Base-by-base conservation (phyloP, 1,140 invertebrate genomes). In the Pogonomyrmex californicus region DNA sequence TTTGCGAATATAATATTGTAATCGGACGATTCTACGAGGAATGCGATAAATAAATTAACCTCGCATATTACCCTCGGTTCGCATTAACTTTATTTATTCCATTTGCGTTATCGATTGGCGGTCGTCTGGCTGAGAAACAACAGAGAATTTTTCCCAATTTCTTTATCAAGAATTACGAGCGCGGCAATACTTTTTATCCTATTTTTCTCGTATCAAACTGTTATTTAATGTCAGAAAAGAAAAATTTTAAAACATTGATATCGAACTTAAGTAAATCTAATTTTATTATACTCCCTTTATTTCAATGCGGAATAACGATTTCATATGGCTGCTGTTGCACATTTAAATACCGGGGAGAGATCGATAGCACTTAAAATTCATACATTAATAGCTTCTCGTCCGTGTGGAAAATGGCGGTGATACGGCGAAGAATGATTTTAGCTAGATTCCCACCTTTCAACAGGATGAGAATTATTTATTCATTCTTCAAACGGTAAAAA, bases 381-480 rank as follows among this genome's bases (percentile, higher is more conserved):
- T n/a, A 56, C 1, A 30, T 30, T 12, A 17, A 68, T 68, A 56
- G 2, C 17, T 33, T 36, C 4, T 6, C 9, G 2, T 10, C 0
- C 33, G 5, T 7, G 1, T 49, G 17, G 10, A 77, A 62, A 62
- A 49, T 0, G 4, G 51, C 41, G 6, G 41, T 4, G 2, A 62
- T 23, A 17, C 12, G 17, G 10, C 9, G 12, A 58, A 41, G 17
- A 44, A 81, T 30, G 33, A 65, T 68, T 81, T 12, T 12, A 66
- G 9, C n/a, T 44, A n/a, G n/a, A 70, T 68, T 49, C 12, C 23
- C 54, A 41, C 30, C 14, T 81, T n/a, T 56, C 38, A 44, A 63
- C 1, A 51, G 36, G 30, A 23, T 4, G 41, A 79, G 77, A 70
- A 23, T 81, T 41, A 68, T 56, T 65, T 79, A 79, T 79, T 79